Evolutionary conservation across 2,888 invertebrate genomes (phyloP).

Genomic region (Anoplius nigerrimus): DNA sequence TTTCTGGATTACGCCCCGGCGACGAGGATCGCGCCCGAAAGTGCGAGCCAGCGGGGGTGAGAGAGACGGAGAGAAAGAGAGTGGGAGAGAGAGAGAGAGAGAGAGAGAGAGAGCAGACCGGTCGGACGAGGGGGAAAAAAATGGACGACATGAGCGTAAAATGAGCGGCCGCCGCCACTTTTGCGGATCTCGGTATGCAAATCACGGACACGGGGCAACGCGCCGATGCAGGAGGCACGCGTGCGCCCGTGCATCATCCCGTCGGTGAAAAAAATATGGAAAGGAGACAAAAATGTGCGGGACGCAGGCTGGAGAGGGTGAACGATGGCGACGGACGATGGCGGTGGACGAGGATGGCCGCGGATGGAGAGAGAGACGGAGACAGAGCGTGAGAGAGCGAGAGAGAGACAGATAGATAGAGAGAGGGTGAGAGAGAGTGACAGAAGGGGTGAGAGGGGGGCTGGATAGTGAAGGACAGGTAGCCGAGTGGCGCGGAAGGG

Average conservation of each 20-base stretch:
- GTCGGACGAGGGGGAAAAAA: conserved; percentile 21
- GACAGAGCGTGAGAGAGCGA: conserved; percentile 8
- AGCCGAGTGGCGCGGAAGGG: conserved; percentile 17
- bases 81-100: conserved; percentile 32
- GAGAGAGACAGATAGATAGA: not conserved
- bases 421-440: not conserved
- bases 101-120: conserved; percentile 11
- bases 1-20: conserved; percentile 42
- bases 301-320: conserved; percentile 31
- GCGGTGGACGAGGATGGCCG: too few species aligned
- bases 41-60: conserved; percentile 12
- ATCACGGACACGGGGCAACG: conserved; percentile 66
- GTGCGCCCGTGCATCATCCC: conserved; percentile 35
- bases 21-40: conserved; percentile 7
- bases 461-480: conserved; percentile 5
- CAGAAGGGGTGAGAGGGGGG: conserved; percentile 1
- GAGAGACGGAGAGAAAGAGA: conserved; percentile 10
- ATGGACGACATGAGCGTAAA: conserved; percentile 48
- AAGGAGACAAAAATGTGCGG: conserved; percentile 50
- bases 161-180: conserved; percentile 57
- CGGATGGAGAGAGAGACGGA: conserved; percentile 19
- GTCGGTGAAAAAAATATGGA: conserved; percentile 34
- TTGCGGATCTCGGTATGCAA: conserved; percentile 68
- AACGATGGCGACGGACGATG: conserved; percentile 32
- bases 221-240: conserved; percentile 58